Evolutionary conservation across 2,113 vertebrate species (phyloP).

Genomic region (Cariama cristata): DNA sequence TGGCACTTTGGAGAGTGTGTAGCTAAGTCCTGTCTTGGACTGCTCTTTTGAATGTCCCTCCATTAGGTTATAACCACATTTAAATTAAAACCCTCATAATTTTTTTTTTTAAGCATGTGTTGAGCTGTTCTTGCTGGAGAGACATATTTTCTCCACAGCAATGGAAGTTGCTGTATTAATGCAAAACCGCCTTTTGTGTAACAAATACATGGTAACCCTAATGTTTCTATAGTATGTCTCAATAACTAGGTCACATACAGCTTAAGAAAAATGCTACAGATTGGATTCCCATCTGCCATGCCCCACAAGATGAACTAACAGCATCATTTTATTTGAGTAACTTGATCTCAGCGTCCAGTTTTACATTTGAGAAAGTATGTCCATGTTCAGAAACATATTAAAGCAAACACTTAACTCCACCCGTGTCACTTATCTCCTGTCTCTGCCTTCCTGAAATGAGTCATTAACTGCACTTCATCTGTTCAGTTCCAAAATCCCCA

Average conservation of each 20-base stretch:
- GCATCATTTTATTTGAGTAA: background rate
- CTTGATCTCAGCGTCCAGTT: background rate
- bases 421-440: background rate
- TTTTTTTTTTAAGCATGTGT: background rate
- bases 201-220: background rate
- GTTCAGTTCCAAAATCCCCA: conserved; percentile 58
- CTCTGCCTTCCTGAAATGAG: conserved; percentile 31
- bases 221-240: background rate
- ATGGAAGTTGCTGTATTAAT: background rate
- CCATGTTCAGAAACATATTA: background rate
- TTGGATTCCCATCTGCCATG: background rate
- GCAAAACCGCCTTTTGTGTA: background rate
- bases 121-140: background rate
- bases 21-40: background rate
- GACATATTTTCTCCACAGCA: background rate
- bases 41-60: background rate
- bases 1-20: background rate
- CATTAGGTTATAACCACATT: background rate
- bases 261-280: background rate
- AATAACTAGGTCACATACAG: background rate
- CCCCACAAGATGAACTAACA: background rate
- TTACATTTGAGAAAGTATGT: background rate
- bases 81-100: background rate
- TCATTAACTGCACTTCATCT: conserved; percentile 54
- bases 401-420: background rate